A percentile compares a stretch with the other conserved stretches of the same genome.
These are phyloP conservation scores for Spodoptera littoralis DNA, from an alignment of 2,888 invertebrate species.

Conservation along the genomic window DNA sequence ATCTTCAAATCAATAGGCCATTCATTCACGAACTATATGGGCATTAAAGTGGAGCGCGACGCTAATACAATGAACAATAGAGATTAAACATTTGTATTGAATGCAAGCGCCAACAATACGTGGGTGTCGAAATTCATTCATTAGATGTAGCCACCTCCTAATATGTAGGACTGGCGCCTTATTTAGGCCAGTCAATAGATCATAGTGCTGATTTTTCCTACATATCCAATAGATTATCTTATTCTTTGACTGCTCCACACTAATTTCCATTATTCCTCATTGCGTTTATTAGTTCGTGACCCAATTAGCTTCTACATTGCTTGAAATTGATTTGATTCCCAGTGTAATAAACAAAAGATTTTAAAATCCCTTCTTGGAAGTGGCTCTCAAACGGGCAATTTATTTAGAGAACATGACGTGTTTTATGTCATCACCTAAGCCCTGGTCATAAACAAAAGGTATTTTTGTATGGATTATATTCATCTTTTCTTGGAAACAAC, in stretches of 20 bases:
- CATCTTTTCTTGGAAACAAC: conserved; percentile 33
- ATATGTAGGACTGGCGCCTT: conserved; percentile 23
- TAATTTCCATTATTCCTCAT: conserved; percentile 57
- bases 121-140: conserved; percentile 59
- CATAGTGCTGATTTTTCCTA: conserved; percentile 51
- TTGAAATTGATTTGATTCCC: conserved; percentile 37
- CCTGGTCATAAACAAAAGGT: conserved; percentile 35
- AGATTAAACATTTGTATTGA: conserved; percentile 51
- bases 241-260: conserved; percentile 50
- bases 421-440: conserved; percentile 62
- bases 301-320: conserved; percentile 55
- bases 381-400: conserved; percentile 39
- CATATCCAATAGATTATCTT: conserved; percentile 52
- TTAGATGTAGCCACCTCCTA: conserved; percentile 30
- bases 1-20: conserved; percentile 37
- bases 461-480: conserved; percentile 29
- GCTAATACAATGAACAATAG: conserved; percentile 58
- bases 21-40: conserved; percentile 44
- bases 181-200: conserved; percentile 2
- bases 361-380: conserved; percentile 57
- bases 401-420: conserved; percentile 62
- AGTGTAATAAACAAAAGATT: conserved; percentile 40
- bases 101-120: conserved; percentile 42
- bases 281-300: conserved; percentile 54
- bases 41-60: conserved; percentile 41